phyloP scores from a whole-genome alignment of 2,888 invertebrate genomes.

The Brachyopa scutellaris region DNA sequence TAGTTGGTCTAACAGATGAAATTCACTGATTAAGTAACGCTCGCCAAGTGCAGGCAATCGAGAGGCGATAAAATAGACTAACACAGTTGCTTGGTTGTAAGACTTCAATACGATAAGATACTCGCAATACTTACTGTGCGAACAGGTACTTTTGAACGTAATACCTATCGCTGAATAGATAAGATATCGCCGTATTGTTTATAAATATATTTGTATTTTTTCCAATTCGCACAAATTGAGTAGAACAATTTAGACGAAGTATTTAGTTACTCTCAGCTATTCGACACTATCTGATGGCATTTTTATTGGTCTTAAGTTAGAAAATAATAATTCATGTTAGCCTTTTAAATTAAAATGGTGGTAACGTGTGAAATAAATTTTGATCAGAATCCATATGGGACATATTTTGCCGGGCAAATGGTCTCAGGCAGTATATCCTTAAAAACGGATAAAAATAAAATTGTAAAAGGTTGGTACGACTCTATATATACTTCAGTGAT shows the following conservation, averaged over 20 bases:
- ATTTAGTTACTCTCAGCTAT: not conserved
- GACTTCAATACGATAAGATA: too few relatives aligned
- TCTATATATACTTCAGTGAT: too few relatives aligned
- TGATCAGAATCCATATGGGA: constrained; percentile 78
- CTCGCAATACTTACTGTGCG: too few relatives aligned
- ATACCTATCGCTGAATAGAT: not conserved
- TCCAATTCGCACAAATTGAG: not conserved
- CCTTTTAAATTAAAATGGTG: constrained; percentile 78
- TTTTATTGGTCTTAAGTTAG: too few relatives aligned
- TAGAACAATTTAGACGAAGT: not conserved
- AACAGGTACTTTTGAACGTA: not conserved
- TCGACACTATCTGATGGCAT: not conserved
- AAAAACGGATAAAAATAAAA: constrained; percentile 74
- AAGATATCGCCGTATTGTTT: constrained; percentile 5
- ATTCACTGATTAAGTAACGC: not conserved
- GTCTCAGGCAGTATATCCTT: constrained; percentile 76
- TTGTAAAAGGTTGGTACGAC: constrained; percentile 78
- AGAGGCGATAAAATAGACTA: not conserved
- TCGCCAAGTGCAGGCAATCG: not conserved
- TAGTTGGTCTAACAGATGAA: not conserved
- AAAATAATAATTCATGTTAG: too few relatives aligned
- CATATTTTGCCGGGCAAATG: constrained; percentile 80
- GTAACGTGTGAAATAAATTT: constrained; percentile 80
- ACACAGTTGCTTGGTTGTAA: not conserved
- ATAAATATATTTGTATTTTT: not conserved